Base-by-base conservation (phyloP, 2,113 vertebrate genomes). In the Lagenorhynchus albirostris region DNA sequence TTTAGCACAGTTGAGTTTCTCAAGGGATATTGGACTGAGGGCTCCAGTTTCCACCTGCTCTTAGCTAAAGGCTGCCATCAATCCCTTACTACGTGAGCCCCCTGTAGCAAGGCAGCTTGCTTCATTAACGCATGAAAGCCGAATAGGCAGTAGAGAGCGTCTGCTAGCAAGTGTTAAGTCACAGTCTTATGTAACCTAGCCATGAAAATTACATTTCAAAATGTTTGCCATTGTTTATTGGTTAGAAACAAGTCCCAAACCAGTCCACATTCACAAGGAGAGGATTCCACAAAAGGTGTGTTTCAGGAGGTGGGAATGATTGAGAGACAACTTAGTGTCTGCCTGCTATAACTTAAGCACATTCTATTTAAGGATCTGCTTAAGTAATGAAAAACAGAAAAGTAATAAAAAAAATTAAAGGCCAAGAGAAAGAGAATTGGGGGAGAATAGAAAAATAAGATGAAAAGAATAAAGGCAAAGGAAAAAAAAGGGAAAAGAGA, bases 31-130 rank as follows among this genome's bases (percentile, higher is more conserved):
- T 79, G 29, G 9, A 31, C 2, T 10, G 36, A 79, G 1, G 41
- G 29, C 2, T 2, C 2, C 60, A 62, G 53, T 63, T 55, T 85
- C 11, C 58, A 50, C 15, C 33, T 77, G 63, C 63, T 71, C 3
- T 63, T 44, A 70, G 29, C 55, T 55, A 58, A 55, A 90, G 47
- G 3, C 6, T 41, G 71, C 41, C 20, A 23, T 26, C 23, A 29
- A 2, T 33, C 41, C 62, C 17, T 55, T 62, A 36, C 31, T 73
- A 33, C 2, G 1, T 25, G 80, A 3, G 33, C 20, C 25, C 25
- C 5, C 15, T 14, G 3, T 1, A 29, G 17, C 12, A 25, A 2
- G 33, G 20, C 11, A 77, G 0, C 2, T 44, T 33, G 8, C 17
- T 80, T 68, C 36, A 33, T 44, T 20, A 33, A 26, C 7, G 2